Percentiles rank a stretch among this genome's conserved stretches.
Evolutionary conservation across 1,140 invertebrate species (phyloP).

Genomic region (Glossosoma conforme): DNA sequence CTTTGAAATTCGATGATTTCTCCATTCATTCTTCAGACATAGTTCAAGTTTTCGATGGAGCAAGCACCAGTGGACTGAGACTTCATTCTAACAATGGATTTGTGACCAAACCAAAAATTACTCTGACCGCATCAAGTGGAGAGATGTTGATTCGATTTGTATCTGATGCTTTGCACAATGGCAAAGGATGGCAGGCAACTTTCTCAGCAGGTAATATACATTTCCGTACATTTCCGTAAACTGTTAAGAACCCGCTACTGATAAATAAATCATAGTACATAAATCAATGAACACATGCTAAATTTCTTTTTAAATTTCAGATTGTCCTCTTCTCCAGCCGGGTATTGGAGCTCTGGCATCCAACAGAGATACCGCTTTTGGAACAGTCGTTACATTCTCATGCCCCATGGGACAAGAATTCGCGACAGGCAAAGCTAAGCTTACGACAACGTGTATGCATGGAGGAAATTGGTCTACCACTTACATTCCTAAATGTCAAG

Average conservation of each 20-base stretch:
- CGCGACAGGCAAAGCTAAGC: conserved; percentile 78
- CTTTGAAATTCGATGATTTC: conserved; percentile 82
- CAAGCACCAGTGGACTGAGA: conserved; percentile 75
- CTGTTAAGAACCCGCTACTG: no score
- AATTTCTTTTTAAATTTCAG: conserved; percentile 50
- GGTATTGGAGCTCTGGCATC: conserved; percentile 85
- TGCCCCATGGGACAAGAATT: conserved; percentile 94
- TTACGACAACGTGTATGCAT: conserved; percentile 79
- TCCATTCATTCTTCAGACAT: conserved; percentile 80
- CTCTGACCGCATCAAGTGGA: conserved; percentile 86
- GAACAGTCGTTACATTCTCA: conserved; percentile 82
- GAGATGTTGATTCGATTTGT: conserved; percentile 86
- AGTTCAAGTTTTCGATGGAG: conserved; percentile 87
- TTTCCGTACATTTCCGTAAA: no score
- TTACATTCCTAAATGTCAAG: conserved; percentile 93
- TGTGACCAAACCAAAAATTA: conserved; percentile 79
- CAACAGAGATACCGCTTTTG: conserved; percentile 87
- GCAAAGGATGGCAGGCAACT: conserved; percentile 79
- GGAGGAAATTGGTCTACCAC: conserved; percentile 91
- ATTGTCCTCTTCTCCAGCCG: conserved; percentile 80
- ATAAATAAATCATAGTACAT: conserved; percentile 1
- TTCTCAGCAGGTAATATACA: conserved; percentile 79
- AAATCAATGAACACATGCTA: conserved; percentile 7
- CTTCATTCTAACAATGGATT: conserved; percentile 88
- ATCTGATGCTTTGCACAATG: conserved; percentile 81